Percentiles rank a stretch among this genome's conserved stretches.
These are phyloP conservation scores for Machimus atricapillus DNA, from an alignment of 2,888 invertebrate genomes.

Conservation along the genomic window DNA sequence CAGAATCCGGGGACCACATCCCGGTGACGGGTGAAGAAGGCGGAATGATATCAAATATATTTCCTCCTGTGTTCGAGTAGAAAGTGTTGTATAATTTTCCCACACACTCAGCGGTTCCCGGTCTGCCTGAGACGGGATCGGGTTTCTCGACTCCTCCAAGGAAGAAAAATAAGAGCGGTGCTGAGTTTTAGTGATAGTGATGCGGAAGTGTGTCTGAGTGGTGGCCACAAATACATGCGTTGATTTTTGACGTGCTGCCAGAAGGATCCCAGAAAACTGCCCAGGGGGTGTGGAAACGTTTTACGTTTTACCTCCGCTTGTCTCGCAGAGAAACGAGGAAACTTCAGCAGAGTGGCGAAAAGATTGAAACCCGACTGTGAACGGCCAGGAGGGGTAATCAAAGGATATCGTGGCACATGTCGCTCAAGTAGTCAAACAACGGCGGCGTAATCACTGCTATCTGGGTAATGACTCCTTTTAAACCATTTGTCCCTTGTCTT, in stretches of 20 bases:
- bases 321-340: not conserved
- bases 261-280: not conserved
- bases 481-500: not conserved
- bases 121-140: not conserved
- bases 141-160: too few relatives aligned
- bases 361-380: not conserved
- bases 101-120: not conserved
- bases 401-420: slow-evolving; percentile 2
- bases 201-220: not conserved
- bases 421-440: not conserved
- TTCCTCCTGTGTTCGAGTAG: not conserved
- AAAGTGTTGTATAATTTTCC: slow-evolving; percentile 8
- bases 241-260: not conserved
- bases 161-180: not conserved
- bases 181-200: not conserved
- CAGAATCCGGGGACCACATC: not conserved
- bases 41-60: not conserved
- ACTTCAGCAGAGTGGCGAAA: not conserved
- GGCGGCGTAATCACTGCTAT: not conserved
- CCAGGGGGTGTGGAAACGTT: not conserved
- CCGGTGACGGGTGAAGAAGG: not conserved
- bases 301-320: not conserved
- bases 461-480: not conserved
- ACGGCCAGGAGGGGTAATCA: not conserved
- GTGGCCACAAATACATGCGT: not conserved